Evolutionary conservation across 2,888 invertebrate species (phyloP).

Genomic region (Ferrisia virgata): DNA sequence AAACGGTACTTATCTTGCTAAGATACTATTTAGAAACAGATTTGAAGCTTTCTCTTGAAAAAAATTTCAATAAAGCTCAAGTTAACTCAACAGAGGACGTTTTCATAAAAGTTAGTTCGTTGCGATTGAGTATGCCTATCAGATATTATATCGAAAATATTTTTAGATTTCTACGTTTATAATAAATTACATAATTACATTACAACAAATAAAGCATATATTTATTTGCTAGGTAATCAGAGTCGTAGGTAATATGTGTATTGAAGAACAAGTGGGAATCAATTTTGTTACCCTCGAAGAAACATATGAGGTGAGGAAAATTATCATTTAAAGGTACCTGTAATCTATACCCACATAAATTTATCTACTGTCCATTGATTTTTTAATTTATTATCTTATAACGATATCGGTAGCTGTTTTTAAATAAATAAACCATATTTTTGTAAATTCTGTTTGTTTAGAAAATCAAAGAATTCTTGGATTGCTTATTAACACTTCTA

Average conservation of each 20-base stretch:
- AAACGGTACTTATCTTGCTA: conserved; percentile 58
- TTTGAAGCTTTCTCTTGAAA: conserved; percentile 49
- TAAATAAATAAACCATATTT: no score
- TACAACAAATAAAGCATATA: no score
- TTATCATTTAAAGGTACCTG: not conserved
- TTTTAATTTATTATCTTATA: no score
- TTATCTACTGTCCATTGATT: not conserved
- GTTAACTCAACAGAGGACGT: conserved; percentile 60
- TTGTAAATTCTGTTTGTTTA: not conserved
- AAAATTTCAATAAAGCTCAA: conserved; percentile 40
- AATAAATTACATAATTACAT: no score
- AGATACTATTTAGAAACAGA: conserved; percentile 58
- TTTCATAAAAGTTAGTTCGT: conserved; percentile 62
- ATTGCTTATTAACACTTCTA: conserved; percentile 53
- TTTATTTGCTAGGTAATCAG: conserved; percentile 66
- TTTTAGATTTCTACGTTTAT: no score
- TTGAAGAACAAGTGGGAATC: conserved; percentile 72
- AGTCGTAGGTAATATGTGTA: conserved; percentile 80
- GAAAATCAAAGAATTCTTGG: conserved; percentile 50
- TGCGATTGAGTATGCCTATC: no score
- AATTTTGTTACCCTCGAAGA: conserved; percentile 56
- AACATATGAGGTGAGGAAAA: conserved; percentile 3
- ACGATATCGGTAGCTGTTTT: no score
- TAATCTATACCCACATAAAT: not conserved
- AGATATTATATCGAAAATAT: no score